These are phyloP conservation scores for Goniozus legneri DNA, from an alignment of 1,140 invertebrate species.

Conservation along the genomic window DNA sequence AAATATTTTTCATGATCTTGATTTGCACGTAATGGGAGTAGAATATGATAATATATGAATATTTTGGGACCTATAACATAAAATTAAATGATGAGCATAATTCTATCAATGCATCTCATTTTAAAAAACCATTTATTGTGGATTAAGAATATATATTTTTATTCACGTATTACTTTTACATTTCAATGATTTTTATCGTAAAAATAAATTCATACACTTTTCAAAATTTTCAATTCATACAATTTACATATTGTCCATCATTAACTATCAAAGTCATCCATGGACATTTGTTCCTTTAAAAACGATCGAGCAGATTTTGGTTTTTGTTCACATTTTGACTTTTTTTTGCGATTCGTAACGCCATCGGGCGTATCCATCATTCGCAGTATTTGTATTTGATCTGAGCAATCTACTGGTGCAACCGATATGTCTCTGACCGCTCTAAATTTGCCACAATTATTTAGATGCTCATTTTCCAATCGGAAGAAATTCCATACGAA, in stretches of 20 bases:
- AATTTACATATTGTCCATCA: too few relatives aligned
- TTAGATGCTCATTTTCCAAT: slow-evolving; percentile 96
- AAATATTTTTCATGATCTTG: slow-evolving; percentile 8
- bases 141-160: too few relatives aligned
- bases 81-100: too few relatives aligned
- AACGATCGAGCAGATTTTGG: neutral
- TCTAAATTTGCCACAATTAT: slow-evolving; percentile 97
- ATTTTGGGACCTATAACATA: too few relatives aligned
- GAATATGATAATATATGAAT: slow-evolving; percentile 38
- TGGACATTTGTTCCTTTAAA: neutral
- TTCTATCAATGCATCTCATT: too few relatives aligned
- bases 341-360: slow-evolving; percentile 66
- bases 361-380: slow-evolving; percentile 92
- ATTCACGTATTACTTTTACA: too few relatives aligned
- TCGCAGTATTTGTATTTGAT: slow-evolving; percentile 78
- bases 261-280: neutral
- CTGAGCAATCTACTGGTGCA: slow-evolving; percentile 86
- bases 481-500: slow-evolving; percentile 75
- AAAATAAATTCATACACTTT: too few relatives aligned
- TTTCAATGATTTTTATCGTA: too few relatives aligned
- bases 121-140: too few relatives aligned
- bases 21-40: slow-evolving; percentile 25
- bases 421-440: slow-evolving; percentile 96
- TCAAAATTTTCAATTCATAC: too few relatives aligned
- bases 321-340: slow-evolving; percentile 34